Percentiles rank a stretch among this genome's conserved stretches.
phyloP scores from a whole-genome alignment of 2,888 invertebrate species.

The Morpho deidamia region DNA sequence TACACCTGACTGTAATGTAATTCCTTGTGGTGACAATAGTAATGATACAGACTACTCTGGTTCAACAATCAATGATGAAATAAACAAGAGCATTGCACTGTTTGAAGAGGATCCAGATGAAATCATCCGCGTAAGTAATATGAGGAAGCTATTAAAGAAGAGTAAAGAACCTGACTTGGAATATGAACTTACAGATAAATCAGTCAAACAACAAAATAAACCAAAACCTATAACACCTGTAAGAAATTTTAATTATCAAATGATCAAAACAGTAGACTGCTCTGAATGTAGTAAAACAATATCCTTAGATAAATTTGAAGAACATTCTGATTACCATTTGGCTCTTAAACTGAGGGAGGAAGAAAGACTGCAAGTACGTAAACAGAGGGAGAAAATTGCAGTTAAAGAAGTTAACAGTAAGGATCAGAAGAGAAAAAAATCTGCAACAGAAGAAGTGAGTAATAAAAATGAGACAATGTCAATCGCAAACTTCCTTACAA shows the following conservation, averaged over 20 bases:
- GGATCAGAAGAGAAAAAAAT: constrained; percentile 30
- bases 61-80: constrained; percentile 69
- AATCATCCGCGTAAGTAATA: constrained; percentile 45
- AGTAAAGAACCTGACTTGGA: constrained; percentile 31
- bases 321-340: constrained; percentile 86
- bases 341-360: constrained; percentile 82
- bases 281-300: constrained; percentile 81
- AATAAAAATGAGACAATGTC: constrained; percentile 43
- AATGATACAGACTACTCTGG: constrained; percentile 61
- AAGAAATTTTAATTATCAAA: neutral
- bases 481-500: constrained; percentile 65
- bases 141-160: constrained; percentile 50
- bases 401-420: constrained; percentile 31
- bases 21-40: constrained; percentile 52
- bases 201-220: neutral
- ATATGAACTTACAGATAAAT: constrained; percentile 6
- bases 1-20: constrained; percentile 45
- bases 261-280: constrained; percentile 64
- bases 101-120: constrained; percentile 61
- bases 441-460: constrained; percentile 15
- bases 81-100: constrained; percentile 64
- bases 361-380: constrained; percentile 53
- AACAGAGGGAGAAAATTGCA: constrained; percentile 29
- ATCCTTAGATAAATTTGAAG: constrained; percentile 73
- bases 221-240: constrained; percentile 10